Percentiles rank a stretch among this genome's conserved stretches.
Evolutionary conservation across 2,797 vertebrate species (phyloP).

Genomic region (Enteromius thamalakanensis): DNA sequence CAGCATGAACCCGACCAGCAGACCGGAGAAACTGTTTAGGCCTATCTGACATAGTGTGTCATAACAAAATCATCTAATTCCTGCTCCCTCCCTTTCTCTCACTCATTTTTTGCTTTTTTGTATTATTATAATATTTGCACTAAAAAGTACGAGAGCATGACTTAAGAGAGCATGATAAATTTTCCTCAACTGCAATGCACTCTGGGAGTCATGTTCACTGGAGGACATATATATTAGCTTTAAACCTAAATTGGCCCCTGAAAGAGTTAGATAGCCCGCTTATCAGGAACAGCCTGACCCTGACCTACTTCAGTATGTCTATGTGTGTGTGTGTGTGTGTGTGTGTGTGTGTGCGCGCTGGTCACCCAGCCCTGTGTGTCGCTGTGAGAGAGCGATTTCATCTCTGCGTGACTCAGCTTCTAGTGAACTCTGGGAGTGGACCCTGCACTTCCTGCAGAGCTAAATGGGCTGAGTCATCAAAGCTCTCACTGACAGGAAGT

Average conservation of each 20-base stretch:
- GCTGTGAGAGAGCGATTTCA: conserved; percentile 41
- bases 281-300: conserved; percentile 41
- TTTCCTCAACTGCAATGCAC: neutral
- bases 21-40: conserved; percentile 3
- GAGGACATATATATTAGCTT: neutral
- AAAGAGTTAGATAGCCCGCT: conserved; percentile 7
- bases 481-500: conserved; percentile 39
- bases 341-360: conserved; percentile 6
- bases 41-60: conserved; percentile 16
- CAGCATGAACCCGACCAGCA: neutral
- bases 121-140: conserved; percentile 2
- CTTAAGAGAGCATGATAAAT: neutral
- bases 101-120: neutral
- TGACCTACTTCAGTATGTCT: conserved; percentile 20
- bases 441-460: conserved; percentile 39
- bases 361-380: neutral
- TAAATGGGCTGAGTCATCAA: conserved; percentile 45
- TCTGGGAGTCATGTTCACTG: neutral
- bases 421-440: conserved; percentile 43
- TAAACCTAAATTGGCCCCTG: neutral
- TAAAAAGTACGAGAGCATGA: neutral
- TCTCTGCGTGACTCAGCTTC: conserved; percentile 51
- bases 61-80: conserved; percentile 23
- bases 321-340: conserved; percentile 1
- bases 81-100: neutral